Base-by-base conservation (phyloP, 2,113 vertebrate species). In the Pteruthius melanotis region DNA sequence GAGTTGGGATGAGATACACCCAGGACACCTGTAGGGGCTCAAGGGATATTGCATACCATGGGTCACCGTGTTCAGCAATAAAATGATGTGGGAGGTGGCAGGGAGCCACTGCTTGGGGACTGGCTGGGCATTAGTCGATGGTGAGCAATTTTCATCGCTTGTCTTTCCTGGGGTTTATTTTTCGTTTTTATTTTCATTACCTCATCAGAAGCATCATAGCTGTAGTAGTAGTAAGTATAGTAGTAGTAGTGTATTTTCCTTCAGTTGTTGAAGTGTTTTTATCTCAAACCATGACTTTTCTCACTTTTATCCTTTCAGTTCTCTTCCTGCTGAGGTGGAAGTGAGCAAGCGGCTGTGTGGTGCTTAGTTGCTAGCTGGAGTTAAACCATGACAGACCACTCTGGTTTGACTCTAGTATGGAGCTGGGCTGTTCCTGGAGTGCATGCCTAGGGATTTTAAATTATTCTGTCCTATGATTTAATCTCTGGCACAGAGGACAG, bases 281-380 rank as follows among this genome's bases (percentile, higher is more conserved):
- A 63, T 27, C 18, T 69, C 15, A 42, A 15, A 4, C 4, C 9
- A 24, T 2, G 3, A 33, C 4, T 56, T 57, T 77, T 64, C 42
- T 70, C 49, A 24, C 22, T 83, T 49, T 83, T 63, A 35, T 15
- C 19, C 9, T 49, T 70, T 39, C 10, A 7, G 20, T 64, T 56
- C 15, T 50, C 30, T 39, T 69, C 53, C 13, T 40, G 11, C 14
- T 39, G 23, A 21, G 3, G 28, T 11, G 23, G 6, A 30, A 50
- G 15, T 30, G 15, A 83, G 13, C 2, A 0, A 83, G 15, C 0
- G 1, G 4, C 11, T 64, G 7, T 21, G 22, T 57, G 27, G 31
- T 42, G 19, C 13, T 50, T 24, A 37, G 54, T 13, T 49, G 31
- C 7, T 9, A 21, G 8, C 26, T 63, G 18, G 49, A 16, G 22